phyloP scores from a whole-genome alignment of 2,113 vertebrate genomes.

The Mungos mungo region DNA sequence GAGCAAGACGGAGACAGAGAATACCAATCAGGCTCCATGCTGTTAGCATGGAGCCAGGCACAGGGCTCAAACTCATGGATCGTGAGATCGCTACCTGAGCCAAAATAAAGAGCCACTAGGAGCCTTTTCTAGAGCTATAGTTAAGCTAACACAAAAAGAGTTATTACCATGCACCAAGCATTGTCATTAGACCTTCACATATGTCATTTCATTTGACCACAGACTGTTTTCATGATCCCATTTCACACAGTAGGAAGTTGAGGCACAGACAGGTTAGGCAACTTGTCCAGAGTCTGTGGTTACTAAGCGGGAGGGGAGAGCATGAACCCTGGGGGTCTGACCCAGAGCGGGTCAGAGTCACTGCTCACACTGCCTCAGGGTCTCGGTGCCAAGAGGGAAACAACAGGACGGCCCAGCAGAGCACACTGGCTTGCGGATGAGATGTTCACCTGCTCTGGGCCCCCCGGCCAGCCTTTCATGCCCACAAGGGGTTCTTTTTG shows the following conservation, averaged over 20 bases:
- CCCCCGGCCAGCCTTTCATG: background rate
- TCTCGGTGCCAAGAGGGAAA: background rate
- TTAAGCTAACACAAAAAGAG: fast-evolving
- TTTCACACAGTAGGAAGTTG: fast-evolving
- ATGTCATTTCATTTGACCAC: fast-evolving
- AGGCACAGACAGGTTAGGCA: background rate
- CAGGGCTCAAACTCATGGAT: no score
- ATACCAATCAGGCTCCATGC: no score
- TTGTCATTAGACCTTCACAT: background rate
- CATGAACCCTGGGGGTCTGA: fast-evolving
- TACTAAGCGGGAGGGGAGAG: background rate
- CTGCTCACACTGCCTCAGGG: background rate
- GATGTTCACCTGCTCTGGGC: background rate
- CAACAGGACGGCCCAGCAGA: background rate
- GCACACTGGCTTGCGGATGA: background rate
- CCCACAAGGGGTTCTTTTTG: no score
- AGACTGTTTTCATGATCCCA: background rate
- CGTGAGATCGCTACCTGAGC: no score
- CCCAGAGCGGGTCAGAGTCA: background rate
- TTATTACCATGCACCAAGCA: fast-evolving
- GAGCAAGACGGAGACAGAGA: no score
- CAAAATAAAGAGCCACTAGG: no score
- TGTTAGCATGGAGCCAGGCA: no score
- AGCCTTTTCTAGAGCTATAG: background rate
- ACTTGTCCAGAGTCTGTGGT: background rate